phyloP scores from a whole-genome alignment of 2,113 vertebrate genomes.

The Hippotragus niger region DNA sequence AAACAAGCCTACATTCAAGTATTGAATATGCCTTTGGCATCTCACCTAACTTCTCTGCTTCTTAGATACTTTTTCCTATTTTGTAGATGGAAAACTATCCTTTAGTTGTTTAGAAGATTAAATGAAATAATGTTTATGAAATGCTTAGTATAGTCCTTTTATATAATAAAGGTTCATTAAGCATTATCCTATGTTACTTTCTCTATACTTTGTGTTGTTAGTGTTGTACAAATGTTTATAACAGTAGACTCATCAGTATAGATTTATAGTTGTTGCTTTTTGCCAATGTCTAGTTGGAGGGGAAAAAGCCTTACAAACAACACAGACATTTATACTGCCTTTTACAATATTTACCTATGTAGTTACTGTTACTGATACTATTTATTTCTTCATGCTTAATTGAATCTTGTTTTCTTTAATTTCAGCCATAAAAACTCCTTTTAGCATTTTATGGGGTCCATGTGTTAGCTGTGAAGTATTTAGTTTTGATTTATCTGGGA shows the following conservation, averaged over 20 bases:
- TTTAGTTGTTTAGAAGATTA: background rate
- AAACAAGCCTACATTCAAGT: constrained; percentile 12
- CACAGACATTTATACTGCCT: background rate
- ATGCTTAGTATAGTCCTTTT: background rate
- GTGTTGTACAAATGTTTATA: background rate
- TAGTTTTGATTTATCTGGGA: background rate
- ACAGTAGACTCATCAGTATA: background rate
- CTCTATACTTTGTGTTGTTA: background rate
- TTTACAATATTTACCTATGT: background rate
- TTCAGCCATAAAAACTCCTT: background rate
- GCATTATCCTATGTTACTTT: background rate
- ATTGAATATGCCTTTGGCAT: background rate
- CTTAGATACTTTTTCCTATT: background rate
- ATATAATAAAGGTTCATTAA: background rate
- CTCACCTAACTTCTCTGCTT: background rate
- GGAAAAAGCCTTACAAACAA: background rate
- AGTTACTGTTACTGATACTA: background rate
- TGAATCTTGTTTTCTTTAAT: background rate
- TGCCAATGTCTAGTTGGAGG: background rate
- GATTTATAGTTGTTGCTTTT: background rate
- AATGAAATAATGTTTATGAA: constrained; percentile 35
- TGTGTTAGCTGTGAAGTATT: background rate
- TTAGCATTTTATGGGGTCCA: background rate
- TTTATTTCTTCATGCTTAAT: background rate
- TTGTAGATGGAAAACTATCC: background rate